These are phyloP conservation scores for Dicentrarchus labrax DNA, from an alignment of 2,113 vertebrate species.

Conservation along the genomic window DNA sequence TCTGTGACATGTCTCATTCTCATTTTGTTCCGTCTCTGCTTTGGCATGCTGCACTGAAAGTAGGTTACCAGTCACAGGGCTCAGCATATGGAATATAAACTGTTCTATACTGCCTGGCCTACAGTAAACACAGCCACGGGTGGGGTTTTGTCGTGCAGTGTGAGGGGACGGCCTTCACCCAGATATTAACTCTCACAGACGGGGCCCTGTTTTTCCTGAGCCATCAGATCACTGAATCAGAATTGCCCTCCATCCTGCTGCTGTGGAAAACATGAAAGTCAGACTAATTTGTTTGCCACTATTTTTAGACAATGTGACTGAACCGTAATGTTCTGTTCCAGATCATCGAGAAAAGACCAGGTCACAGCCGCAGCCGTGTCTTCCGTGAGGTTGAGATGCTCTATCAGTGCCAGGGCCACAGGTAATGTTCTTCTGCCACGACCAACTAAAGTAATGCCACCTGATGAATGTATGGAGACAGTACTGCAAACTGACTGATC, in stretches of 20 bases:
- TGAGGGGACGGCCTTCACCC: not conserved
- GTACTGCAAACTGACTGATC: not conserved
- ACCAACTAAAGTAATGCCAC: not conserved
- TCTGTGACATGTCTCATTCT: slow-evolving; percentile 18
- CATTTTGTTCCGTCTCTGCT: not conserved
- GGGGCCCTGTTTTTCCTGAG: not conserved
- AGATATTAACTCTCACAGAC: slow-evolving; percentile 11
- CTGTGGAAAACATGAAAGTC: not conserved
- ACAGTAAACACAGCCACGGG: slow-evolving; percentile 6
- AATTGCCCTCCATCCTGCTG: not conserved
- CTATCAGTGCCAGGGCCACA: slow-evolving; percentile 99
- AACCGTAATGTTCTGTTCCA: slow-evolving; percentile 64
- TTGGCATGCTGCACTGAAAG: slow-evolving; percentile 45
- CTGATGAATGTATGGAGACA: not conserved
- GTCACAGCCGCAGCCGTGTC: slow-evolving; percentile 94
- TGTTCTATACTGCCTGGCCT: not conserved
- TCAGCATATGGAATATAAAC: slow-evolving; percentile 26
- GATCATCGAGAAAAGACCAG: slow-evolving; percentile 97
- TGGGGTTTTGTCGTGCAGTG: slow-evolving; percentile 24
- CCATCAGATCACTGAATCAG: not conserved
- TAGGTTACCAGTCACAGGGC: slow-evolving; percentile 54
- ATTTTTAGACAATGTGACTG: not conserved
- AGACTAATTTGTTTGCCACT: not conserved
- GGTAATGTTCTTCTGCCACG: slow-evolving; percentile 80
- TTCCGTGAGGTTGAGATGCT: slow-evolving; percentile 99